Conservation (phyloP, 2,888 invertebrate species). For the Acronicta psi region DNA sequence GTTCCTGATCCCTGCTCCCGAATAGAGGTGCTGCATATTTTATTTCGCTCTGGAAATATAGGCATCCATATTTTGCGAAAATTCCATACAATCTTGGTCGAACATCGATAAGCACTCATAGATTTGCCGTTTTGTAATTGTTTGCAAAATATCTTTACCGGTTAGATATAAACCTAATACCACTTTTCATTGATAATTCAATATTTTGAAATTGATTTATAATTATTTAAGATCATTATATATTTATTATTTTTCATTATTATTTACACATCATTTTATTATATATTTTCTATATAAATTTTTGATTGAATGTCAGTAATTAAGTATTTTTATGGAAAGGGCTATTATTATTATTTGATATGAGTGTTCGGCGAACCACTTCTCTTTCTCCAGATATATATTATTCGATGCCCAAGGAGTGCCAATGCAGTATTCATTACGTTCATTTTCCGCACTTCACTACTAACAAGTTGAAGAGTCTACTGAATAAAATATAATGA, state of each 20-base stretch:
- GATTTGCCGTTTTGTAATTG: conserved; percentile 16
- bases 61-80: conserved; percentile 17
- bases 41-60: conserved; percentile 8
- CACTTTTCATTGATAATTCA: too few relatives aligned
- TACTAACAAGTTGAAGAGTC: conserved; percentile 16
- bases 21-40: conserved; percentile 26
- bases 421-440: conserved; percentile 22
- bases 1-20: conserved; percentile 9
- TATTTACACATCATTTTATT: too few relatives aligned
- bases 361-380: conserved; percentile 1
- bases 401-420: conserved; percentile 14
- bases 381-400: conserved; percentile 18
- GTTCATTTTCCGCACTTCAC: conserved; percentile 21
- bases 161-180: too few relatives aligned
- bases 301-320: conserved; percentile 13
- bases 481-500: conserved; percentile 23
- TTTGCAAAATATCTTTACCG: conserved; percentile 5
- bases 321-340: conserved; percentile 29
- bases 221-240: too few relatives aligned
- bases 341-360: conserved; percentile 29
- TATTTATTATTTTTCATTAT: too few relatives aligned
- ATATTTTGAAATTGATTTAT: too few relatives aligned
- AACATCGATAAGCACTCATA: conserved; percentile 38
- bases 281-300: too few relatives aligned
- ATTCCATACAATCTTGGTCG: conserved; percentile 11